Base-by-base conservation (phyloP, 2,888 invertebrate genomes). In the Thereva unica region DNA sequence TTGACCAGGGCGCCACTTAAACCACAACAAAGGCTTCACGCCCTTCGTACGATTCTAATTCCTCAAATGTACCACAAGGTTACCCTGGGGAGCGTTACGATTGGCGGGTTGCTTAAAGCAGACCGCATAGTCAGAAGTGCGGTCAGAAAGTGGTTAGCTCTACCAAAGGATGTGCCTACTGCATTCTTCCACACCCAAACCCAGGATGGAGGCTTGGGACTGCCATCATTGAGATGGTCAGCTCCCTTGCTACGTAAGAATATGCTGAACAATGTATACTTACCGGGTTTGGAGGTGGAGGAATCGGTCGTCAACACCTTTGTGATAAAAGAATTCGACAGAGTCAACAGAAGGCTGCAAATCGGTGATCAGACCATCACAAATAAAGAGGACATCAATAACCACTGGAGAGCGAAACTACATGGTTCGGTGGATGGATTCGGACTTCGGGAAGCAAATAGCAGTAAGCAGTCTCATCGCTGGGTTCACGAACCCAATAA, bases 21-120 rank as follows among this genome's bases (percentile, higher is more conserved):
- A 23, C 52, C 52, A 7, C 52, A 47, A n/a, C 50, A 50, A 23
- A 7, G 23, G 4, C 4, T 50, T 4, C 23, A 23, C 9, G 50
- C 50, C 4, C 23, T 50, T 4, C 7, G 23, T 7, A 50, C 23
- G 5, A 34, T 50, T 1, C 7, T 12, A 4, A 6, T 53, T n/a
- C 38, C 53, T n/a, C 53, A 53, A 10, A 6, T 53, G 3, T 53
- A 53, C n/a, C 53, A 53, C 40, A 37, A 52, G n/a, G 9, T 52
- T 2, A 35, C 35, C 1, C 34, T 52, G 6, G 38, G 53, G 7
- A 38, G 23, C 6, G n/a, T 53, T 5, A 53, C 4, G 2, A 53
- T 53, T 6, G 53, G 53, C 1, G 37, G n/a, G 7, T 40, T 53
- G 1, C 37, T 38, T 6, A 53, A 53, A 4, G 6, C 40, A 1